These are phyloP conservation scores for Loriculus beryllinus DNA, from an alignment of 2,797 vertebrate species.

Conservation along the genomic window DNA sequence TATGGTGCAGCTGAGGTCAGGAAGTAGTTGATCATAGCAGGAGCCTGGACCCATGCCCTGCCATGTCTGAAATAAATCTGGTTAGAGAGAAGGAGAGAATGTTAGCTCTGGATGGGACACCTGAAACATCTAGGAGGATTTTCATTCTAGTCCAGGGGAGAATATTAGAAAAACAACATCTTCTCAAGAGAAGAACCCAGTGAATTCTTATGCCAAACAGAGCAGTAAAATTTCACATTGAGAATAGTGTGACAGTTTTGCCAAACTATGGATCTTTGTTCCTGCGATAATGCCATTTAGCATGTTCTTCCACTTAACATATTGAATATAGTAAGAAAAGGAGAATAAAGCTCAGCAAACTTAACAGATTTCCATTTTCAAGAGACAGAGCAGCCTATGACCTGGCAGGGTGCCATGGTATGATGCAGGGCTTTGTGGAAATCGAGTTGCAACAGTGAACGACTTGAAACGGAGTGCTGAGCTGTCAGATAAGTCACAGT, in stretches of 20 bases:
- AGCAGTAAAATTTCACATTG: neutral
- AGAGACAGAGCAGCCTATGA: neutral
- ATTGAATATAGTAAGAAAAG: neutral
- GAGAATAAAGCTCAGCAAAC: neutral
- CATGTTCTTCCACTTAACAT: neutral
- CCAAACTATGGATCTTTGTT: neutral
- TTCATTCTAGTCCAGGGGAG: neutral
- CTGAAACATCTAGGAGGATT: neutral
- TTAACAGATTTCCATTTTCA: constrained; percentile 25
- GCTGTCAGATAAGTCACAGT: constrained; percentile 51
- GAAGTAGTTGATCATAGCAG: constrained; percentile 20
- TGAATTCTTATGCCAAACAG: neutral
- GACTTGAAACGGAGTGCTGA: constrained; percentile 3
- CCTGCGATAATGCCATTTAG: neutral
- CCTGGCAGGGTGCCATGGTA: constrained; percentile 19
- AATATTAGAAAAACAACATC: neutral
- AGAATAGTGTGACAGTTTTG: neutral
- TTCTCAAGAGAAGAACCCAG: neutral
- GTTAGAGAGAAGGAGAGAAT: neutral
- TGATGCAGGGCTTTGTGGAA: constrained; percentile 2
- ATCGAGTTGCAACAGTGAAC: neutral
- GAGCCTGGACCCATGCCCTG: neutral
- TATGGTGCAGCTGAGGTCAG: constrained; percentile 29
- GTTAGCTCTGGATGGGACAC: neutral
- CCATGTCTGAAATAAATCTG: neutral